Percentiles rank a stretch among this genome's conserved stretches.
These are phyloP conservation scores for Drosophila seguyi DNA, from an alignment of 1,140 invertebrate genomes.

Conservation along the genomic window DNA sequence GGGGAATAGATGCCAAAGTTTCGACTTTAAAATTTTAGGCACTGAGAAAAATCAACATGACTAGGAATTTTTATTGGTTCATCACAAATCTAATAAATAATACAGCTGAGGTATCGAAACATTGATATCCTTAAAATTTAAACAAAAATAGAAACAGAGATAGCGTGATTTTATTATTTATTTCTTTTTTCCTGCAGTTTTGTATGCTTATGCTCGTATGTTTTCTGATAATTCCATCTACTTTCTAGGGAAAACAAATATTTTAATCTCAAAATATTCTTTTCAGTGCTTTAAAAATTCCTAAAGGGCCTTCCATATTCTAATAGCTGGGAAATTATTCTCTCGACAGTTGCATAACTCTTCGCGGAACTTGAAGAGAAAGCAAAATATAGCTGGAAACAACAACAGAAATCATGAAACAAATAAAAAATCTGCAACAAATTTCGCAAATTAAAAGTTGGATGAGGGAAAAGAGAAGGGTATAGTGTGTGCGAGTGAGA, in stretches of 20 bases:
- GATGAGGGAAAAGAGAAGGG: slow-evolving; percentile 5
- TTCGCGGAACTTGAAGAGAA: slow-evolving; percentile 4
- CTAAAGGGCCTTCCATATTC: slow-evolving; percentile 15
- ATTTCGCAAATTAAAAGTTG: slow-evolving; percentile 76
- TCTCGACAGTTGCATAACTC: slow-evolving; percentile 25
- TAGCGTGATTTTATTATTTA: too few relatives aligned
- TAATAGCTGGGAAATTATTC: slow-evolving; percentile 43
- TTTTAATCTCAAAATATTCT: neutral
- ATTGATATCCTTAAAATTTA: too few relatives aligned
- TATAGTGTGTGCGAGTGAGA: neutral
- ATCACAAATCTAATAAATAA: too few relatives aligned
- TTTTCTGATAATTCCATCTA: too few relatives aligned
- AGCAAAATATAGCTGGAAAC: slow-evolving; percentile 2
- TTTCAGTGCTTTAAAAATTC: slow-evolving; percentile 1
- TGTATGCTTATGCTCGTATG: too few relatives aligned
- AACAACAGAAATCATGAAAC: slow-evolving; percentile 40
- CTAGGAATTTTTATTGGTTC: too few relatives aligned
- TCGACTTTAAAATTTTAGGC: neutral
- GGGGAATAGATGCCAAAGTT: slow-evolving; percentile 19
- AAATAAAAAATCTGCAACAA: slow-evolving; percentile 64
- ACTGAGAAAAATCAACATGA: neutral
- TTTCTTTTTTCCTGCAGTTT: too few relatives aligned
- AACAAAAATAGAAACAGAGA: too few relatives aligned
- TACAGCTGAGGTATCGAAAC: too few relatives aligned
- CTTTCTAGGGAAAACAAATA: too few relatives aligned